phyloP scores from a whole-genome alignment of 2,888 invertebrate species.

The Xylophagus ater region DNA sequence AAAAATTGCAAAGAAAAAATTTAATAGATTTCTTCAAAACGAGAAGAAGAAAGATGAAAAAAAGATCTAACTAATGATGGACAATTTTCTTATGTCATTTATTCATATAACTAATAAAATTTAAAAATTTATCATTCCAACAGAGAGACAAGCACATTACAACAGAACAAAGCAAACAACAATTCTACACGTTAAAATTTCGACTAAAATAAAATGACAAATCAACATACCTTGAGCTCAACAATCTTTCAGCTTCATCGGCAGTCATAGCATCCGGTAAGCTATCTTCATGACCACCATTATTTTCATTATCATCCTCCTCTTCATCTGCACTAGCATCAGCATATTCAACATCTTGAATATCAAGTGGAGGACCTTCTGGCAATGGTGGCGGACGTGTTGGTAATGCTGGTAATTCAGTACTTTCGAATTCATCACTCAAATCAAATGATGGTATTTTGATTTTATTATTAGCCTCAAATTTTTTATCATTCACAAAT shows the following conservation, averaged over 20 bases:
- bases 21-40: too few relatives aligned
- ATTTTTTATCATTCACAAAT: too few relatives aligned
- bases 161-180: background rate
- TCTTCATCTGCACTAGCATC: constrained; percentile 46
- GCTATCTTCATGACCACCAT: constrained; percentile 29
- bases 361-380: constrained; percentile 45
- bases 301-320: constrained; percentile 31
- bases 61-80: too few relatives aligned
- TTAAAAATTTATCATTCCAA: too few relatives aligned
- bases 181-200: background rate
- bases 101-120: too few relatives aligned
- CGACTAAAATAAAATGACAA: constrained; percentile 8
- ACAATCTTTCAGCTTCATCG: constrained; percentile 76
- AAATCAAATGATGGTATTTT: too few relatives aligned
- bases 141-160: too few relatives aligned
- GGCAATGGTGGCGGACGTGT: constrained; percentile 29
- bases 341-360: constrained; percentile 47
- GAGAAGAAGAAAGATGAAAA: too few relatives aligned
- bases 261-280: constrained; percentile 61
- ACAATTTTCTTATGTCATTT: too few relatives aligned
- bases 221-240: constrained; percentile 64
- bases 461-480: too few relatives aligned
- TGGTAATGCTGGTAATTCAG: constrained; percentile 26
- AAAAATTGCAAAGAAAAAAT: too few relatives aligned
- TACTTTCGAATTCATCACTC: constrained; percentile 31